phyloP scores from a whole-genome alignment of 2,888 invertebrate genomes.

The Agriopis leucophaearia region DNA sequence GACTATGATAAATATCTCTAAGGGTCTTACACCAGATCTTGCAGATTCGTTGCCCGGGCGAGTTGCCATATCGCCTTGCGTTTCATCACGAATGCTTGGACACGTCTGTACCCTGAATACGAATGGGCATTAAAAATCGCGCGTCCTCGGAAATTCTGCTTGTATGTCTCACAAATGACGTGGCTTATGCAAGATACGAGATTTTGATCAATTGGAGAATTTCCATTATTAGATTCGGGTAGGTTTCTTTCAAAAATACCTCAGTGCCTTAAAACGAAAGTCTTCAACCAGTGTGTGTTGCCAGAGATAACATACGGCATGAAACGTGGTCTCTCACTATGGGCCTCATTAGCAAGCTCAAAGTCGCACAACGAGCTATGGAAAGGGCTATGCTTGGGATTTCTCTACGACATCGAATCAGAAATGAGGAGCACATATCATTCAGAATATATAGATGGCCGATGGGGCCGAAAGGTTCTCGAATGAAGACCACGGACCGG shows the following conservation, averaged over 20 bases:
- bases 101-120: conserved; percentile 72
- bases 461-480: too few species aligned
- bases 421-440: too few species aligned
- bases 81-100: conserved; percentile 28
- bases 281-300: too few species aligned
- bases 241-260: neutral
- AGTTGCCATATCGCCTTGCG: conserved; percentile 23
- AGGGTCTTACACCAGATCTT: conserved; percentile 27
- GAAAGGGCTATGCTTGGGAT: too few species aligned
- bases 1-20: conserved; percentile 30
- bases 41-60: conserved; percentile 23
- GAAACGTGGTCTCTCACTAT: too few species aligned
- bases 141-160: conserved; percentile 68
- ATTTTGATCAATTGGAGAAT: conserved; percentile 31
- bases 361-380: too few species aligned
- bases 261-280: too few species aligned
- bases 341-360: too few species aligned
- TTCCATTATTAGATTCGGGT: neutral
- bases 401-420: too few species aligned
- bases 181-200: conserved; percentile 41
- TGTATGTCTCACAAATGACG: conserved; percentile 56
- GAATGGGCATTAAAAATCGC: conserved; percentile 60
- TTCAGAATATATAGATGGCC: too few species aligned
- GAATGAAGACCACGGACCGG: too few species aligned
- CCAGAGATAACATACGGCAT: too few species aligned